phyloP scores from a whole-genome alignment of 2,113 vertebrate species.

The Cryptotis parvus region DNA sequence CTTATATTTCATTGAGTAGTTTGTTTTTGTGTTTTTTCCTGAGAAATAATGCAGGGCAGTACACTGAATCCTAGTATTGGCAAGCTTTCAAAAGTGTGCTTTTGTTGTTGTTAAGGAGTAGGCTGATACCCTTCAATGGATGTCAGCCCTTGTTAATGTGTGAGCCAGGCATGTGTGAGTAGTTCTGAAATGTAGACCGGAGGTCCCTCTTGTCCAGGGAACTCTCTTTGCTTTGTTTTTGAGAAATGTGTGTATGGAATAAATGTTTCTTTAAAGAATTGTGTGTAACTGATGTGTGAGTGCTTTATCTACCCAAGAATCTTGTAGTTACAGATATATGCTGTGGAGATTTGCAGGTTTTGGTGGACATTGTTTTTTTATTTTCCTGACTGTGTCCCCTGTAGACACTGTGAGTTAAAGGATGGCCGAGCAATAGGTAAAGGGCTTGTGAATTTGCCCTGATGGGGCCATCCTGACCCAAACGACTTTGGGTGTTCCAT shows the following conservation, averaged over 20 bases:
- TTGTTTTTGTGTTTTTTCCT: background rate
- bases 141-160: background rate
- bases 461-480: slow-evolving; percentile 1
- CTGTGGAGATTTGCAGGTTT: slow-evolving; percentile 1
- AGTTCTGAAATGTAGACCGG: background rate
- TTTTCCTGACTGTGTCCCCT: background rate
- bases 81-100: slow-evolving; percentile 2
- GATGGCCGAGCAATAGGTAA: background rate
- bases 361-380: background rate
- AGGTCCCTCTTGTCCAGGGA: background rate
- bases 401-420: background rate
- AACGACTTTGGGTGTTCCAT: slow-evolving; percentile 7
- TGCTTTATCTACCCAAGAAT: background rate
- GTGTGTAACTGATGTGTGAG: background rate
- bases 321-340: background rate
- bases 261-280: background rate
- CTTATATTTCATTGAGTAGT: background rate
- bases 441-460: background rate
- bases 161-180: background rate
- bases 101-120: slow-evolving; percentile 14
- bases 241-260: slow-evolving; percentile 22
- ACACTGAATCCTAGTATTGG: background rate
- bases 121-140: background rate
- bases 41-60: background rate
- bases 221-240: slow-evolving; percentile 22